These are phyloP conservation scores for Oenanthe melanoleuca DNA, from an alignment of 2,113 vertebrate genomes.

Conservation along the genomic window DNA sequence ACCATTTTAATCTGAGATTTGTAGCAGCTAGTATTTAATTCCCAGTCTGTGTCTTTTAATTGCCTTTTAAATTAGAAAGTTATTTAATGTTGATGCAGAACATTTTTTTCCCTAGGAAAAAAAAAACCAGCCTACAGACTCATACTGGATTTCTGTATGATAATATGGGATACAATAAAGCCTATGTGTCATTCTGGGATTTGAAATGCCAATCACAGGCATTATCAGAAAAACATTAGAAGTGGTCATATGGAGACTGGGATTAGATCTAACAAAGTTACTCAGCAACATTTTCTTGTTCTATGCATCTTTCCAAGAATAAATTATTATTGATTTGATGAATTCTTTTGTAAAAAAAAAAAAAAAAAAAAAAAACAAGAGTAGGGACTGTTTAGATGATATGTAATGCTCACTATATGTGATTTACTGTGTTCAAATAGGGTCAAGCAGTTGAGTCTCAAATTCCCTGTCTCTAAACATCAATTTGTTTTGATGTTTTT, in stretches of 20 bases:
- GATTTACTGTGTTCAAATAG: neutral
- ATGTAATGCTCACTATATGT: neutral
- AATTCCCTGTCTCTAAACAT: neutral
- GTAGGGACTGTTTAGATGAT: neutral
- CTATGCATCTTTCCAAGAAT: neutral
- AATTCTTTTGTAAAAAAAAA: neutral
- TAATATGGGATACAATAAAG: neutral
- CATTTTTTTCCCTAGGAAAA: neutral
- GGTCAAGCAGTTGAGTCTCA: neutral
- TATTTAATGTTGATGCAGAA: neutral
- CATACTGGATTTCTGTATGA: neutral
- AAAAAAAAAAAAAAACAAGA: neutral
- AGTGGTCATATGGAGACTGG: neutral
- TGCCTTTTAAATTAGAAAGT: constrained; percentile 32
- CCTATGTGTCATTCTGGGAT: neutral
- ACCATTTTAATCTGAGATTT: neutral
- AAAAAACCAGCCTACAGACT: neutral
- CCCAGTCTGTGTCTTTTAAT: neutral
- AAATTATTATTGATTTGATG: neutral
- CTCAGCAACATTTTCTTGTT: neutral
- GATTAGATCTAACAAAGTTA: neutral
- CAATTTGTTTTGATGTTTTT: neutral
- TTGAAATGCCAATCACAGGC: neutral
- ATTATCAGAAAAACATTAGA: neutral
- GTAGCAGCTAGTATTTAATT: constrained; percentile 16